Conservation (phyloP, 1,140 invertebrate genomes). For the Pogonus chalceus region DNA sequence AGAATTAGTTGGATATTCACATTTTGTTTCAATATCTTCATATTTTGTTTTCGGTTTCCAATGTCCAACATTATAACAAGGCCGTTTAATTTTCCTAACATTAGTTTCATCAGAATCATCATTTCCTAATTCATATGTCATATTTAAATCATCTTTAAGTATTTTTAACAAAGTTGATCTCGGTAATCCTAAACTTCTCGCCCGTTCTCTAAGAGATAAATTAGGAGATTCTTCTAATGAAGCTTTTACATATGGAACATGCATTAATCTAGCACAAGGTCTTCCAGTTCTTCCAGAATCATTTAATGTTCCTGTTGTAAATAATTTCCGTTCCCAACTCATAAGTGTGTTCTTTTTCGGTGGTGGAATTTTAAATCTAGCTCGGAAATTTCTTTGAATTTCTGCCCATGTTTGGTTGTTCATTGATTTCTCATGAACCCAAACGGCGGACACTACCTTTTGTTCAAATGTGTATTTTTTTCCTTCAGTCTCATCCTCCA, state of each 20-base stretch:
- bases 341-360: constrained; percentile 20
- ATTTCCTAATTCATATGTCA: constrained; percentile 19
- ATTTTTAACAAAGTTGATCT: constrained; percentile 22
- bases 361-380: constrained; percentile 19
- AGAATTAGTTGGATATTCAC: not conserved
- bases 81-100: constrained; percentile 18
- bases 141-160: constrained; percentile 23
- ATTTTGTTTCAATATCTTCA: constrained; percentile 9
- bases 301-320: constrained; percentile 11
- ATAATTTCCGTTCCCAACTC: constrained; percentile 24
- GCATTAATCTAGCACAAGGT: constrained; percentile 21
- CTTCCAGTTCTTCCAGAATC: not conserved
- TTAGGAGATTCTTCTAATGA: constrained; percentile 21
- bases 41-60: constrained; percentile 18
- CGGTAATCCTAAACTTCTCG: constrained; percentile 20
- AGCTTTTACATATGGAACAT: constrained; percentile 24
- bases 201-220: constrained; percentile 20
- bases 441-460: constrained; percentile 23
- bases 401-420: constrained; percentile 24
- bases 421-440: constrained; percentile 23
- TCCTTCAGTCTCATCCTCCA: constrained; percentile 2
- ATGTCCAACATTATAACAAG: constrained; percentile 17
- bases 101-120: constrained; percentile 12
- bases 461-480: constrained; percentile 21
- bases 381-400: constrained; percentile 22